Evolutionary conservation across 30 jellyfish, hydroid and myxozoan genomes (phyloP).

Genomic region (Sanderia malayensis): DNA sequence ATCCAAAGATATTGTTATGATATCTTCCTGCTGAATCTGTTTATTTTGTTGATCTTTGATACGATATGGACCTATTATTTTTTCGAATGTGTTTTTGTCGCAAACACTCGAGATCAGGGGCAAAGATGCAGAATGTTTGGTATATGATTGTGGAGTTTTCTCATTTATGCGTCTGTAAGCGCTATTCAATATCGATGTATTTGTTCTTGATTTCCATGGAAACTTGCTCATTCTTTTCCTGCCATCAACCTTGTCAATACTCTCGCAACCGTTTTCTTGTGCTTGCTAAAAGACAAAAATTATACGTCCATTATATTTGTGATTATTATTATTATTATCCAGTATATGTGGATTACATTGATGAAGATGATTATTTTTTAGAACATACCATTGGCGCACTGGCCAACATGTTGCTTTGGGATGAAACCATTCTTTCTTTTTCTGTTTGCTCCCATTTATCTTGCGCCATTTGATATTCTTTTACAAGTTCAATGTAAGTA

Average conservation of each 20-base stretch:
- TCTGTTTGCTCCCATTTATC: slow-evolving; percentile 32
- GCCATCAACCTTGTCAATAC: too few relatives aligned
- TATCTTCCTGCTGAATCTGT: not conserved
- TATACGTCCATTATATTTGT: too few relatives aligned
- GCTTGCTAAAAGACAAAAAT: too few relatives aligned
- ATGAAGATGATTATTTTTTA: too few relatives aligned
- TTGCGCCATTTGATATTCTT: slow-evolving; percentile 19
- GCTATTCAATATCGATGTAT: slow-evolving; percentile 58
- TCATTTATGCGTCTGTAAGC: slow-evolving; percentile 55
- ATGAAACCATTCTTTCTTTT: not conserved
- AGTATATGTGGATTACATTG: too few relatives aligned
- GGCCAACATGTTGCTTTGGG: too few relatives aligned
- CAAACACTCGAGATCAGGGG: slow-evolving; percentile 22
- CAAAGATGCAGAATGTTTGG: slow-evolving; percentile 29
- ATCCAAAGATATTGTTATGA: too few relatives aligned
- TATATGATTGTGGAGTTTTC: not conserved
- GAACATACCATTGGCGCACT: not conserved
- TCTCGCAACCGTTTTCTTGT: too few relatives aligned
- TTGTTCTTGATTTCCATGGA: slow-evolving; percentile 70
- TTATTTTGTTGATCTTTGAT: not conserved
- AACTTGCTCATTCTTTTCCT: not conserved
- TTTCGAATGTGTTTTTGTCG: not conserved
- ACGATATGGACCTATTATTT: not conserved
- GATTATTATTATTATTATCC: too few relatives aligned
- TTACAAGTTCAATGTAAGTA: slow-evolving; percentile 21